Base-by-base conservation (phyloP, 2,113 vertebrate genomes). In the Pseudois nayaur region DNA sequence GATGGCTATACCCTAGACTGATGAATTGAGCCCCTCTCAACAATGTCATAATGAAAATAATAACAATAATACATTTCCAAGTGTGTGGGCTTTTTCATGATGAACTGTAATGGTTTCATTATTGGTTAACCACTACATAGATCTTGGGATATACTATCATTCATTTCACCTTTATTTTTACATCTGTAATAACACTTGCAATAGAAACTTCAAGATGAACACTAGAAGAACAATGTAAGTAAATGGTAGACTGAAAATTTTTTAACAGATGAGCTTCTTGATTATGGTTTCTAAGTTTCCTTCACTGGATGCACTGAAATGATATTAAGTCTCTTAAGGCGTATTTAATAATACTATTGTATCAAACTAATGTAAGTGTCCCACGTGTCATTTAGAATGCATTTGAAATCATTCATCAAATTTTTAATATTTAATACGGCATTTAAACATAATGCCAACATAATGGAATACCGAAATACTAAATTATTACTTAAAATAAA, bases 11-110 rank as follows among this genome's bases (percentile, higher is more conserved):
- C 67, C 82, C 64, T 96, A 94, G 96, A 96, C 95, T 97, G 92
- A 97, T 94, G 94, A 91, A 97, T 86, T 98, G 94, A 97, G 86
- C 82, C 82, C 54, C 59, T 97, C 76, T 91, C 96, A 85, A 96
- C 87, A 97, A 54, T 95, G 87, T 97, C 94, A 97, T 95, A 95
- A 94, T 96, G 89, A 93, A 95, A 89, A 95, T 92, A 95, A 90
- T 95, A 96, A 97, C 74, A 93, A 95, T 81, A 97, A 91, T 82
- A 95, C 50, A 96, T 90, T 97, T 97, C 94, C 76, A 95, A 96
- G 79, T 64, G 87, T 94, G 79, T 78, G 94, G 96, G 79, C 91
- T 96, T 95, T 89, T 87, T 79, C 62, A n/a, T 50, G 79, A 94
- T 50, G 43, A 89, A 78, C 89, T 52, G 7, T 71, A 59, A 40